Conservation (phyloP, 2,797 vertebrate species). For the Oreochromis grahami region DNA sequence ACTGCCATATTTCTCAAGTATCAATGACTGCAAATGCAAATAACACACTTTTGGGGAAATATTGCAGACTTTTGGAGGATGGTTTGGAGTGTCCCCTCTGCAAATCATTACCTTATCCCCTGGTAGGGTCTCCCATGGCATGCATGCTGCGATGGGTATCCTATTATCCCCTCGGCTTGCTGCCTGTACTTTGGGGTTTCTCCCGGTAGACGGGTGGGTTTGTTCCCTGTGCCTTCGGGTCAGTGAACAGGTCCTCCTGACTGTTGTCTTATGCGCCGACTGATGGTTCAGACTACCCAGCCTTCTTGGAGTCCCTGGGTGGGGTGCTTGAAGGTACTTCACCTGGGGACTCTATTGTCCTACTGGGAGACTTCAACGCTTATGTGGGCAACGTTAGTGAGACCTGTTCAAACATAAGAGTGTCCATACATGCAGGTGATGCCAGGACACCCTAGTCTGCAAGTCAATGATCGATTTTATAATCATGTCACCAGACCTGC, state of each 20-base stretch:
- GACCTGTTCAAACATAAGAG: neutral
- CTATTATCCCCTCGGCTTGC: neutral
- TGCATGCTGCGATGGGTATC: accelerated
- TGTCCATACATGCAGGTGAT: neutral
- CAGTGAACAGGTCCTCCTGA: neutral
- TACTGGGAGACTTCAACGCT: neutral
- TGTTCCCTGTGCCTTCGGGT: accelerated
- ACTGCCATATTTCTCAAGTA: no score
- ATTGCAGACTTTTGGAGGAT: accelerated
- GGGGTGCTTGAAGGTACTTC: neutral
- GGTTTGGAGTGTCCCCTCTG: neutral
- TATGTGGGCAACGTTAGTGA: neutral
- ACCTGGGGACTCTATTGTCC: neutral
- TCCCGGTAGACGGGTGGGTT: neutral
- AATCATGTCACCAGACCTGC: neutral
- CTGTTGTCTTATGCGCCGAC: neutral
- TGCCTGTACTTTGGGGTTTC: neutral
- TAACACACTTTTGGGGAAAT: neutral
- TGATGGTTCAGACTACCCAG: neutral
- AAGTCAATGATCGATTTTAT: neutral
- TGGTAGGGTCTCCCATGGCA: neutral
- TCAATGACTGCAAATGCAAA: no score
- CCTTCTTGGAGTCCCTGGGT: neutral
- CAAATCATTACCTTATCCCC: neutral
- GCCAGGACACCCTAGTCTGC: neutral